These are phyloP conservation scores for Rhagophthalmus giganteus DNA, from an alignment of 2,888 invertebrate species.

Conservation along the genomic window DNA sequence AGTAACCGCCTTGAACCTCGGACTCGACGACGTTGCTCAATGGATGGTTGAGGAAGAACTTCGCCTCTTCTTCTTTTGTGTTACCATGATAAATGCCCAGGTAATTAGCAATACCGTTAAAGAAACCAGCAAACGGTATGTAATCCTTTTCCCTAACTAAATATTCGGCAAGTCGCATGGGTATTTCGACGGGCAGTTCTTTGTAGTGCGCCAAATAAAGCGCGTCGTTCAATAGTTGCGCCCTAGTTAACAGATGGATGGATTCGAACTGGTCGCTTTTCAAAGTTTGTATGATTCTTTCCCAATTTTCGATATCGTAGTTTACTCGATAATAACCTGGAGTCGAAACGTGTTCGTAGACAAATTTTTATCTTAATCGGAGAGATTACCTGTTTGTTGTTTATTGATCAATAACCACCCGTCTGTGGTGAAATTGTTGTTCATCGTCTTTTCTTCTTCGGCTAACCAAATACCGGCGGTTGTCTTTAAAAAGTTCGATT, in stretches of 20 bases:
- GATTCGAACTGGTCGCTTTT: constrained; percentile 50
- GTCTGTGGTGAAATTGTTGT: constrained; percentile 18
- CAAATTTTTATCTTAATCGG: too few species aligned
- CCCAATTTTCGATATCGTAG: constrained; percentile 72
- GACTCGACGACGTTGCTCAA: not conserved
- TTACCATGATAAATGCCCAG: not conserved
- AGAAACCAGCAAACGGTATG: constrained; percentile 54
- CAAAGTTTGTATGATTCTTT: constrained; percentile 58
- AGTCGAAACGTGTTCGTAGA: too few species aligned
- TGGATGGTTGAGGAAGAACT: constrained; percentile 8
- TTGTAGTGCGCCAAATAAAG: constrained; percentile 66
- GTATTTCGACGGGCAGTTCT: constrained; percentile 58
- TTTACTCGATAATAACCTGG: constrained; percentile 72
- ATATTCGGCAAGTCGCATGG: constrained; percentile 64
- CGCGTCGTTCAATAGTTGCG: constrained; percentile 75
- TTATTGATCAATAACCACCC: constrained; percentile 49
- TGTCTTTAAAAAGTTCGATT: constrained; percentile 11
- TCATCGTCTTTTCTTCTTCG: not conserved
- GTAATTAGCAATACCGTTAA: not conserved
- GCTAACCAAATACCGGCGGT: constrained; percentile 28
- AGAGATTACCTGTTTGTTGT: constrained; percentile 19
- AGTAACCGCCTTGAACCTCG: not conserved
- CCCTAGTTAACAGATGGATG: constrained; percentile 70
- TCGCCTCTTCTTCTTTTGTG: not conserved
- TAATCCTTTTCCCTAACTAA: constrained; percentile 63